Evolutionary conservation across 2,888 invertebrate genomes (phyloP).

Genomic region (Cepaea hortensis): DNA sequence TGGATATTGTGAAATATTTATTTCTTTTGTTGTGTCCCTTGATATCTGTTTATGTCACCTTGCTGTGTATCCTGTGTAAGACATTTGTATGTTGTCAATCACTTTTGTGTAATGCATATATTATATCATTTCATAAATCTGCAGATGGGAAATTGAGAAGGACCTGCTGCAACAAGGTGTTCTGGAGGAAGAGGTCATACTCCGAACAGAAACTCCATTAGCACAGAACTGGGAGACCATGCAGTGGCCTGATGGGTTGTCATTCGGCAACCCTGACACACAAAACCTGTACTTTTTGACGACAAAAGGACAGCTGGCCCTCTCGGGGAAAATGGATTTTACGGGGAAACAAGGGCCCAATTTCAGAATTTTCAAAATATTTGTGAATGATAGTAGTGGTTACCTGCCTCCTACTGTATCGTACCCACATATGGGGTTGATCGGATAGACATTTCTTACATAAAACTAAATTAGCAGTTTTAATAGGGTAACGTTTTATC

Average conservation of each 20-base stretch:
- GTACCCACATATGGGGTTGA: constrained; percentile 4
- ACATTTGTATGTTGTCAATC: background rate
- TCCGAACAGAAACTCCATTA: constrained; percentile 6
- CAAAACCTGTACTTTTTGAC: constrained; percentile 26
- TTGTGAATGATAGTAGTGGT: constrained; percentile 48
- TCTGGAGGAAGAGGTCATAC: constrained; percentile 19
- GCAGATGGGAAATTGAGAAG: constrained; percentile 34
- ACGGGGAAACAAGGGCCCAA: constrained; percentile 37
- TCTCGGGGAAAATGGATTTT: constrained; percentile 46
- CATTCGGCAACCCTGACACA: constrained; percentile 2
- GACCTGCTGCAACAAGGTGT: constrained; percentile 25
- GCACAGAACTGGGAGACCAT: constrained; percentile 43
- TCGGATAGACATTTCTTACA: background rate
- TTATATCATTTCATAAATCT: background rate
- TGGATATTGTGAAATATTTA: too few species aligned
- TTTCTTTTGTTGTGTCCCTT: too few species aligned
- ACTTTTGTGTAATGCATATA: background rate
- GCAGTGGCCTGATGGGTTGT: constrained; percentile 37
- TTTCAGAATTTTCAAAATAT: constrained; percentile 51
- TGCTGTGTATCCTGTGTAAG: too few species aligned
- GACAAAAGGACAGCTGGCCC: constrained; percentile 10
- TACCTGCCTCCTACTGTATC: background rate
- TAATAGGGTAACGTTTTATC: too few species aligned
- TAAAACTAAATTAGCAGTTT: too few species aligned
- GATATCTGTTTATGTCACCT: too few species aligned